A percentile compares a stretch with the other conserved stretches of the same genome.
These are phyloP conservation scores for Drosophila nannoptera DNA, from an alignment of 1,140 invertebrate species.

Conservation along the genomic window DNA sequence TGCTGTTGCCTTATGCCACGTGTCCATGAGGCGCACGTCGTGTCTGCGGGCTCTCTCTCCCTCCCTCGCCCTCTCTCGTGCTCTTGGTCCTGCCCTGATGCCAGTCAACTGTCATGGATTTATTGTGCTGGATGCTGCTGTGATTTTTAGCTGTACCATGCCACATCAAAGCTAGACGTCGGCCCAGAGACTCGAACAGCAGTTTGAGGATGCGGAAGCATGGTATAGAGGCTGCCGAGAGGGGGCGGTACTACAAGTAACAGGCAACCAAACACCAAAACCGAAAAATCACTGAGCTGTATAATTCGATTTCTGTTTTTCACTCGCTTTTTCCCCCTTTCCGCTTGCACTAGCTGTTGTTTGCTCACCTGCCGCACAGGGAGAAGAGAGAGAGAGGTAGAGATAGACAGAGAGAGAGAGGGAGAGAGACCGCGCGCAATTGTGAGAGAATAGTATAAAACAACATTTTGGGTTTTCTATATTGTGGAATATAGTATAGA, in stretches of 20 bases:
- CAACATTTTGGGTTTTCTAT: slow-evolving; percentile 65
- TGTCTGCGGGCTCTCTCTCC: slow-evolving; percentile 18
- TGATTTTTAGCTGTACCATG: slow-evolving; percentile 74
- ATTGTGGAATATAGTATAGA: slow-evolving; percentile 47
- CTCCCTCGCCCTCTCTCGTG: no score
- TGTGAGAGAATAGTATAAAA: slow-evolving; percentile 47
- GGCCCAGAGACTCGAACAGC: background rate
- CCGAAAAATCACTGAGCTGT: slow-evolving; percentile 77
- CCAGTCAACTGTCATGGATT: slow-evolving; percentile 75
- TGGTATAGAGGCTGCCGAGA: no score
- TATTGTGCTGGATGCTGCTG: slow-evolving; percentile 60
- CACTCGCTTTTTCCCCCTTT: slow-evolving; percentile 40
- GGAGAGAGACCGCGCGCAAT: background rate
- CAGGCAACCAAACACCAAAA: slow-evolving; percentile 77
- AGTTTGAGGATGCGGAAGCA: no score
- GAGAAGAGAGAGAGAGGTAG: slow-evolving; percentile 4
- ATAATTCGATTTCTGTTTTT: slow-evolving; percentile 77
- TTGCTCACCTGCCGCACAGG: slow-evolving; percentile 56
- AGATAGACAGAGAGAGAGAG: background rate
- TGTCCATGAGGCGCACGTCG: slow-evolving; percentile 37
- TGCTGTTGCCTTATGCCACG: slow-evolving; percentile 37
- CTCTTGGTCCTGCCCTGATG: slow-evolving; percentile 10
- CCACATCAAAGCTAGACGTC: slow-evolving; percentile 60
- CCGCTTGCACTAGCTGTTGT: slow-evolving; percentile 27
- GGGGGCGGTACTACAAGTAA: slow-evolving; percentile 55